Evolutionary conservation across 1,140 invertebrate species (phyloP), one percentile per base, ranked within the genome.

Genomic region (Babylonia areolata): DNA sequence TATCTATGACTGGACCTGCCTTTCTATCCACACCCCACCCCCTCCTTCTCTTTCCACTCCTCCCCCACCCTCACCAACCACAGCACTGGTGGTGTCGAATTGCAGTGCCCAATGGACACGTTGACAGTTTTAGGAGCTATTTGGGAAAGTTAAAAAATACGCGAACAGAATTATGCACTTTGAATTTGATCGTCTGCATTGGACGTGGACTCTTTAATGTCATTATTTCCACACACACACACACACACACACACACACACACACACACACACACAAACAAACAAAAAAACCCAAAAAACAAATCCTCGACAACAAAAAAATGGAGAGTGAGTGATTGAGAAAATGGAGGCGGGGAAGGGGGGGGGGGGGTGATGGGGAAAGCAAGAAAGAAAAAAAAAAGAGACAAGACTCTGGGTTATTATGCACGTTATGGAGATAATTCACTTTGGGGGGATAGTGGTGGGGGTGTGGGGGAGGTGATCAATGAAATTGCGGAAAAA

Each of bases 161-260:
- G 28, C 58, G 58, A 64, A 64, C 58, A 64, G 58, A 64, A 64
- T 64, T 64, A 23, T 64, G 58, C 58, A 64, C 58, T 64, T 64
- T 64, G 39, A 42, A 46, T 40, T 40, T 39, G 78, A 40, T 79
- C 46, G 39, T 77, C 17, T 33, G 73, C 33, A 12, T n/a, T 12
- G 12, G 69, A 28, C 28, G 69, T 73, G 69, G 9, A 11, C 28
- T 11, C 12, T 73, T 73, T 77, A 35, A 33, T 37, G 23, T 35
- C n/a, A 1, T 37, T n/a, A 33, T n/a, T 46, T n/a, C n/a, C n/a
- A n/a, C n/a, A n/a, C n/a, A n/a, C n/a, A n/a, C n/a, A n/a, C n/a
- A n/a, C n/a, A n/a, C n/a, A n/a, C n/a, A n/a, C n/a, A n/a, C n/a
- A n/a, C n/a, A n/a, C n/a, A n/a, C n/a, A n/a, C n/a, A n/a, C n/a